Evolutionary conservation across 2,797 vertebrate species (phyloP), one percentile per base, ranked within the genome.

Genomic region (Vipera ursinii): DNA sequence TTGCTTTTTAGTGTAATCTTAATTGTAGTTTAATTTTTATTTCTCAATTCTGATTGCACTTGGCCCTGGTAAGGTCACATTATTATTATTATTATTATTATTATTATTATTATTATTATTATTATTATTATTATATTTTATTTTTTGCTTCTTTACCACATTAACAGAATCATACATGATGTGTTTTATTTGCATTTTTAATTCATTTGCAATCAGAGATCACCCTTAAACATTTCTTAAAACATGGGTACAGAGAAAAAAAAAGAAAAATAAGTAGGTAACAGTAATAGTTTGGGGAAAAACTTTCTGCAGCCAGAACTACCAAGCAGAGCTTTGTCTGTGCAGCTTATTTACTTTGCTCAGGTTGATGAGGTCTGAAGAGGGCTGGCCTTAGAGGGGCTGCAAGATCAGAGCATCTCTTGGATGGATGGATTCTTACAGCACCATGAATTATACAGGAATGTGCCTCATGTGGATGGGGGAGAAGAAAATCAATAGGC

Each of bases 401-500:
- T 0, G 4, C 0, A 1, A 63, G 87, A n/a, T 1, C 44, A n/a
- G 57, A 90, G 63, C 63, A 26, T 44, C 73, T 88, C 86, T 87
- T 63, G 32, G 0, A 38, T 2, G 7, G 57, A 90, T 32, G 55
- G 15, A 63, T 88, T 44, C 48, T 7, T 69, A 3, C 32, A 38
- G 69, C 69, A 8, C 32, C 8, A 59, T 44, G 6, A 90, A 90
- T 82, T 92, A 63, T 38, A 73, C 9, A 13, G 3, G 8, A 82
- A 2, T 2, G 55, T 90, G 89, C 92, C 94, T 90, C 87, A 93
- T 90, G 28, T 0, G 93, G 61, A 87, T n/a, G 24, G n/a, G 10
- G 61, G 0, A 78, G 5, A 78, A 44, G 32, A 32, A 78, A 44
- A 78, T 22, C 32, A 4, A 78, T 22, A 78, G 32, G 15, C 12